Evolutionary conservation across 37 sponge, comb jelly and placozoan genomes (phyloP).

Genomic region (Beroe ovata): DNA sequence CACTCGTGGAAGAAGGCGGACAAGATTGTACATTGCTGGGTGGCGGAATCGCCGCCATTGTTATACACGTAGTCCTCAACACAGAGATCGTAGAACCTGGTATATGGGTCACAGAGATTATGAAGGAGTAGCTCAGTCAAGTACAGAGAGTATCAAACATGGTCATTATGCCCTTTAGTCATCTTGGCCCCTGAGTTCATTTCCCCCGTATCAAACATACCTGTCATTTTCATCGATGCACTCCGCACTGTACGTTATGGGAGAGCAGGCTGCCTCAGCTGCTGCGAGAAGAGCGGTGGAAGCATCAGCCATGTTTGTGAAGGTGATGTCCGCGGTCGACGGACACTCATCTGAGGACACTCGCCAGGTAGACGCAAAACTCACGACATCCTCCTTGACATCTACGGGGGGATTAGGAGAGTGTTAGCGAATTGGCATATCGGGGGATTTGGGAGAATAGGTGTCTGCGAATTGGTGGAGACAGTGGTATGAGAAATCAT

Average conservation of each 20-base stretch:
- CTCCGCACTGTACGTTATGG: constrained; percentile 16
- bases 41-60: not conserved
- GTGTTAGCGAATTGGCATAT: too few species aligned
- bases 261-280: constrained; percentile 1
- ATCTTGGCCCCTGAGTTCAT: too few species aligned
- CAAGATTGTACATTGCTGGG: not conserved
- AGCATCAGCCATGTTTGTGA: not conserved
- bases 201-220: too few species aligned
- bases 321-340: not conserved
- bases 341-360: not conserved
- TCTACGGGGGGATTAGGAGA: not conserved
- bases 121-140: too few species aligned
- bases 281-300: not conserved
- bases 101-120: too few species aligned
- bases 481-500: too few species aligned
- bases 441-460: too few species aligned
- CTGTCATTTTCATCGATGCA: constrained; percentile 7
- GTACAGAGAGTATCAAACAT: too few species aligned
- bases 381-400: not conserved
- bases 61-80: not conserved
- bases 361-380: constrained; percentile 35
- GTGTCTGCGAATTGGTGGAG: too few species aligned
- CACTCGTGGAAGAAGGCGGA: constrained; percentile 54
- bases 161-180: too few species aligned
- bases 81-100: constrained; percentile 42